phyloP scores from a whole-genome alignment of 2,797 vertebrate species.

The Enteromius mattozi region DNA sequence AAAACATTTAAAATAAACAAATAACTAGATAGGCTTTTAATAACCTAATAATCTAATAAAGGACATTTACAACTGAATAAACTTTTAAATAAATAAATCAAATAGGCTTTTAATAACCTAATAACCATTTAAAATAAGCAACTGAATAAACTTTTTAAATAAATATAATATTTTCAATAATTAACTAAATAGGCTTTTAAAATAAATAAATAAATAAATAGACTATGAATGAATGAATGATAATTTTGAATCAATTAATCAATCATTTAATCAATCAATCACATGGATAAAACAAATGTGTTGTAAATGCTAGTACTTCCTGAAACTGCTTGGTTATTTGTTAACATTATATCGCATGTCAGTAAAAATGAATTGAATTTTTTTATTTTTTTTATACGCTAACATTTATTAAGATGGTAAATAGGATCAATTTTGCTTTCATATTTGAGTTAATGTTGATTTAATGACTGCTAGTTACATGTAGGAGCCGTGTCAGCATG shows the following conservation, averaged over 20 bases:
- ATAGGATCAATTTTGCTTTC: background rate
- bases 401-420: background rate
- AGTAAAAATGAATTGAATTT: background rate
- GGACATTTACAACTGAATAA: background rate
- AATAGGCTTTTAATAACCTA: background rate
- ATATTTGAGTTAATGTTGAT: background rate
- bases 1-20: background rate
- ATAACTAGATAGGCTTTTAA: background rate
- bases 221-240: background rate
- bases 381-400: too few relatives aligned
- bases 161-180: too few relatives aligned
- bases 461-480: conserved; percentile 4
- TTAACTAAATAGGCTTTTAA: background rate
- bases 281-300: background rate
- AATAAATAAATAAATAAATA: background rate
- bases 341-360: background rate
- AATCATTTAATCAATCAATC: background rate
- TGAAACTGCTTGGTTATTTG: background rate
- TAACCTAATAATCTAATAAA: background rate
- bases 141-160: too few relatives aligned
- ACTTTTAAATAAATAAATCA: background rate
- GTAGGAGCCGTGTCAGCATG: background rate
- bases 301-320: background rate
- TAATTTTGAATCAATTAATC: background rate
- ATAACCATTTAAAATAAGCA: too few relatives aligned